Base-by-base conservation (phyloP, 2,888 invertebrate genomes). In the Meloe dianella region DNA sequence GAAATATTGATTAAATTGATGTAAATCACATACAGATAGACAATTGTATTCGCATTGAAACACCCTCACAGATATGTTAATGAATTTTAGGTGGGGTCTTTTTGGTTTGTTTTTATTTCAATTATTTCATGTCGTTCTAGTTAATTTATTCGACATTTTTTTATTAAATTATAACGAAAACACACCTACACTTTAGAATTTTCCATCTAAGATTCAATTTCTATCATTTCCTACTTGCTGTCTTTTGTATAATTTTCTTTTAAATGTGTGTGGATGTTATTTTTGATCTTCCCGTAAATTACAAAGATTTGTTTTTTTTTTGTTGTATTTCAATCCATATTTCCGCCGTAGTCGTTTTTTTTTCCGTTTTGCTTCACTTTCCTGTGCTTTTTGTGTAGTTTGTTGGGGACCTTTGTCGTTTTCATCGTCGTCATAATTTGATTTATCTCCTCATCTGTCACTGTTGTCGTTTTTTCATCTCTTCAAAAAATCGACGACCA, bases 101-200 rank as follows among this genome's bases (percentile, higher is more conserved):
- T 38, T 47, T 47, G 47, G 17, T 47, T 47, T 7, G 9, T 47
- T 47, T 47, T 22, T 20, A 20, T 47, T 20, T 10, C 20, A 20
- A 47, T 20, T 41, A 47, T 41, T n/a, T 41, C 41, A n/a, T 17
- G 41, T 41, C 41, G 41, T 41, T 41, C 41, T 41, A 41, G 6
- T 41, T 41, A 41, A 41, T 41, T 41, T 41, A 41, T 41, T 41
- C n/a, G n/a, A 41, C n/a, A 41, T 41, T 41, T n/a, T n/a, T n/a
- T 41, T 17, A 41, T 17, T 41, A 41, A 41, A 41, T n/a, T n/a
- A n/a, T n/a, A n/a, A n/a, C 10, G 1, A 12, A 35, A 7, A 32
- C 10, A 41, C 41, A 41, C 17, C 10, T 12, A 17, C n/a, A 41
- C n/a, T 17, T 17, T 41, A 41, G 17, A 41, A 41, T 27, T 27